Evolutionary conservation across 2,797 vertebrate species (phyloP).

Genomic region (Tarsius wallacei): DNA sequence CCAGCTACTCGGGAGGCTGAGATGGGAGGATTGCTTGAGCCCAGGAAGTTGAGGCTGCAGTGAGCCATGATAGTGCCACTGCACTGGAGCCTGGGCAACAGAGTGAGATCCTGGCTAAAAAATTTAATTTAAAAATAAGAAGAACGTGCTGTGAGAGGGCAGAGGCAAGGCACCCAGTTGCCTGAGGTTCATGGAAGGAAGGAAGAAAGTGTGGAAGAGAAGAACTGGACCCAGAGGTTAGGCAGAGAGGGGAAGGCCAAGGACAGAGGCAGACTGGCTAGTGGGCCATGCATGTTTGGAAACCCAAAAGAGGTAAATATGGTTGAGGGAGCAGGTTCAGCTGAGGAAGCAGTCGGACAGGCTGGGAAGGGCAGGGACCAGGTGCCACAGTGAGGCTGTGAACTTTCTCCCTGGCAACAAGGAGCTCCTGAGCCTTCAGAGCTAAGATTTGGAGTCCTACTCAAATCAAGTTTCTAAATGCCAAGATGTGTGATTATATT

Average conservation of each 20-base stretch:
- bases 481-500: background rate
- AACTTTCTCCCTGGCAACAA: background rate
- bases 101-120: no score
- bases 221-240: background rate
- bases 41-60: no score
- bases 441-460: background rate
- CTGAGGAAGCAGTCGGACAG: background rate
- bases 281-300: background rate
- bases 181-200: background rate
- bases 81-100: no score
- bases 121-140: no score
- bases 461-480: constrained; percentile 32
- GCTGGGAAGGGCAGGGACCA: background rate
- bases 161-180: background rate
- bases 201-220: background rate
- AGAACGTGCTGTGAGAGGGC: background rate
- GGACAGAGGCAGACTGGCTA: background rate
- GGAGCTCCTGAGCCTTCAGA: background rate
- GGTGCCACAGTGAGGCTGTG: background rate
- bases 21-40: no score
- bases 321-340: background rate
- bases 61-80: no score
- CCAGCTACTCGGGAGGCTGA: no score
- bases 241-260: accelerated
- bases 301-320: background rate